Evolutionary conservation across 2,888 invertebrate species (phyloP).

Genomic region (Dioctria linearis): DNA sequence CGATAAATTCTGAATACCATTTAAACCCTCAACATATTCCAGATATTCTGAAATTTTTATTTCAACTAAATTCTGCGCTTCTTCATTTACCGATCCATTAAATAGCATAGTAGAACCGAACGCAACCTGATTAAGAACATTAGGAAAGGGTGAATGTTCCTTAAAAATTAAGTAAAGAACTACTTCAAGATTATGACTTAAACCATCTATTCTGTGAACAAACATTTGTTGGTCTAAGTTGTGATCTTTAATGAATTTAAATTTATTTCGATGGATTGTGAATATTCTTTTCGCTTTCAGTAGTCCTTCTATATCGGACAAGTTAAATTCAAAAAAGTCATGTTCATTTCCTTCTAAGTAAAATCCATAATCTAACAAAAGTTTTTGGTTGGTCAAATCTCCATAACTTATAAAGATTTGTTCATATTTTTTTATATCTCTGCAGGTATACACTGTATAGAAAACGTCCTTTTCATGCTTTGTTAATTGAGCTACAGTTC

Average conservation of each 20-base stretch:
- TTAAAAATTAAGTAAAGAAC: constrained; percentile 68
- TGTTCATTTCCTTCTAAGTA: constrained; percentile 78
- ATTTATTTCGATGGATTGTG: constrained; percentile 72
- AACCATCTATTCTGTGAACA: constrained; percentile 75
- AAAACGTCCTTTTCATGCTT: constrained; percentile 54
- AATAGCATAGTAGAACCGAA: constrained; percentile 65
- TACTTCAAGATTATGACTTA: constrained; percentile 77
- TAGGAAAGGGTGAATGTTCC: constrained; percentile 66
- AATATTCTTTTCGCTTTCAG: constrained; percentile 63
- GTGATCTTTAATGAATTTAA: constrained; percentile 77
- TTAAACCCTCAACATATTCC: constrained; percentile 61
- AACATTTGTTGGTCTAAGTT: constrained; percentile 77
- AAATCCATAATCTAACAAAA: constrained; percentile 93
- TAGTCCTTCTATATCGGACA: constrained; percentile 73
- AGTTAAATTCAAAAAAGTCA: constrained; percentile 77
- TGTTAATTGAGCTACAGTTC: constrained; percentile 72
- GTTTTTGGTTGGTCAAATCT: constrained; percentile 82
- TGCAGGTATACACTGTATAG: constrained; percentile 50
- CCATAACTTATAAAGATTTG: constrained; percentile 94
- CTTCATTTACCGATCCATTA: constrained; percentile 59
- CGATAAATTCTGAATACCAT: constrained; percentile 51
- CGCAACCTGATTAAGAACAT: constrained; percentile 69
- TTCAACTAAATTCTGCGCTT: constrained; percentile 62
- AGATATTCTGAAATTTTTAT: constrained; percentile 66
- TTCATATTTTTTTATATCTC: constrained; percentile 74